Evolutionary conservation across 2,797 vertebrate genomes (phyloP), one percentile per base, ranked within the genome.

Genomic region (Glossophaga mutica): DNA sequence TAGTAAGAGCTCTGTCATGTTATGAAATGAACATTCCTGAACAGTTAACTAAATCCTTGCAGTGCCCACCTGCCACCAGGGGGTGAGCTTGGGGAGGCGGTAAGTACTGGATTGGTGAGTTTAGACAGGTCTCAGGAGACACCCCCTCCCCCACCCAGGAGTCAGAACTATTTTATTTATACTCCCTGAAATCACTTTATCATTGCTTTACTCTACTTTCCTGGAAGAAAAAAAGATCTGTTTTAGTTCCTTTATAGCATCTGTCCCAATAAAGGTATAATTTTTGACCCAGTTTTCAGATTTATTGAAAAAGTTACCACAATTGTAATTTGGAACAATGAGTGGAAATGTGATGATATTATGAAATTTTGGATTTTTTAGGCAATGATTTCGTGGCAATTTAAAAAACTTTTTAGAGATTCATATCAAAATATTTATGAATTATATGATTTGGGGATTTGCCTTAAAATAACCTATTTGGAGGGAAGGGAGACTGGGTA

Each of bases 21-120:
- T 50, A 48, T 0, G 90, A 98, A 96, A 98, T 48, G 96, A 97
- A 97, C 87, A 96, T 96, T 97, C 90, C 94, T 19, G 82, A 46
- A 19, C 10, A 91, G 62, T 76, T 95, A 93, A 97, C 90, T 59
- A 94, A 97, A 93, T 67, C 78, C 96, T 83, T 91, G 84, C 90
- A 91, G 93, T 62, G 79, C 37, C 92, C 2, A 73, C 90, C 94
- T 93, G 52, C 62, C 94, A 97, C 94, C 81, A 91, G 90, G 91
- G 93, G 96, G 94, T 0, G 81, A 94, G 96, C 92, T 0, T n/a
- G 37, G 37, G 44, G 89, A 44, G 24, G 68, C 0, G 81, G 70
- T 79, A 96, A 79, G 26, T 18, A 59, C 70, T 67, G 52, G 73
- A 68, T 79, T 95, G 92, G 95, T 0, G 68, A 87, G 86, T 77